Evolutionary conservation across 2,888 invertebrate species (phyloP), one percentile per base, ranked within the genome.

Genomic region (Melanargia galathea): DNA sequence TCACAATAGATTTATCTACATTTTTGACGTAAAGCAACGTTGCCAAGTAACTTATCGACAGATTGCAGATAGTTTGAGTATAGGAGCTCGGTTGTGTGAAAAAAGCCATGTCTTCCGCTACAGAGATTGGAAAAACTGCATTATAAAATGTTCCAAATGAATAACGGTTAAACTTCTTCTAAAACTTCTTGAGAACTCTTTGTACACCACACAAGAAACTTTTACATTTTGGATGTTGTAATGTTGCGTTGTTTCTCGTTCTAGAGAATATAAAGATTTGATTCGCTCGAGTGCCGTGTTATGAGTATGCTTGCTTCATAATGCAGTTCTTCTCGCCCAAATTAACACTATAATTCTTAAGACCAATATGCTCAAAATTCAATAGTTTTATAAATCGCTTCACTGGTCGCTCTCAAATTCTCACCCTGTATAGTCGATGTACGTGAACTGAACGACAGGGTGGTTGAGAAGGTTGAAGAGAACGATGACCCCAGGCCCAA

Each of bases 401-500:
- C 65, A 88, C 87, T 8, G 87, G 87, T 60, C 88, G 46, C 35
- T 72, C 63, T 87, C 87, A 0, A 83, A 80, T 40, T 35, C 52
- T 52, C 52, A 86, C 87, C 43, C 45, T 33, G 57, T 46, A 52
- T 6, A 5, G 75, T 75, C 54, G 70, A 69, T 10, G 73, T 63
- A 8, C 71, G 66, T 6, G 71, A 69, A 35, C 79, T 73, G 40
- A 82, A 78, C 7, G 83, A 80, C 1, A 83, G 80, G 8, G 83
- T 82, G 5, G 85, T 84, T 49, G 90, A 81, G 77, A 90, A 90
- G 33, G 89, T 77, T 0, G 90, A 89, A 0, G 90, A 90, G 69
- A 90, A 84, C 5, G 89, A 88, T 45, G 90, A 88, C 5, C 88
- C 87, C 46, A 90, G 82, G 45, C 90, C 90, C 58, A 90, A 75